These are phyloP conservation scores for Aphis craccivora DNA, from an alignment of 1,140 invertebrate species.

Conservation along the genomic window DNA sequence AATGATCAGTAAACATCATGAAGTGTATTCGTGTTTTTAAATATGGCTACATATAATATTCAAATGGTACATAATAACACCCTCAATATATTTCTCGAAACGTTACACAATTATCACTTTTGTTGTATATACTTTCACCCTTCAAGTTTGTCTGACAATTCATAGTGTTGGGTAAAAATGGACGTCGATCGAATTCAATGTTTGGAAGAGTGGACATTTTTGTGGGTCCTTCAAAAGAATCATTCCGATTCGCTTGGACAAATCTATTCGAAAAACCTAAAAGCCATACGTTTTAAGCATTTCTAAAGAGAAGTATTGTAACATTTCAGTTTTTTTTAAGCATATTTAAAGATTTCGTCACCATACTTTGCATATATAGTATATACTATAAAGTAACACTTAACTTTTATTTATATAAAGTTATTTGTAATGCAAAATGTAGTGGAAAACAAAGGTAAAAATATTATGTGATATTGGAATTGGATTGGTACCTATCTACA, in stretches of 20 bases:
- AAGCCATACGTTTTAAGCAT: slow-evolving; percentile 11
- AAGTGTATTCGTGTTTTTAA: neutral
- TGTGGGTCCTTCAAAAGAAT: slow-evolving; percentile 20
- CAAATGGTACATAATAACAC: slow-evolving; percentile 35
- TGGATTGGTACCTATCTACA: neutral
- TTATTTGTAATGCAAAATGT: neutral
- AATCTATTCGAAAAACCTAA: slow-evolving; percentile 34
- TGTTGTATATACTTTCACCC: neutral
- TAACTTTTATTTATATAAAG: neutral
- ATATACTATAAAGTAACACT: neutral
- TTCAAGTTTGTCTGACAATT: slow-evolving; percentile 16
- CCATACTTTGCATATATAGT: neutral
- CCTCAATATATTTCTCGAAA: slow-evolving; percentile 21
- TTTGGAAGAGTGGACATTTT: slow-evolving; percentile 36
- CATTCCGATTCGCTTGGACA: slow-evolving; percentile 46
- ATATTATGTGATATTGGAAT: neutral
- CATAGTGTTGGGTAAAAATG: neutral
- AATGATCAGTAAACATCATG: neutral
- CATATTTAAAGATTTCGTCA: slow-evolving; percentile 1
- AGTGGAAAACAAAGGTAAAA: neutral
- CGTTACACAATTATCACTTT: slow-evolving; percentile 11
- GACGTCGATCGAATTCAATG: slow-evolving; percentile 7
- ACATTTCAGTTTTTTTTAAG: neutral
- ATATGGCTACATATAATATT: neutral
- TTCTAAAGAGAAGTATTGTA: neutral